Conservation (phyloP, 1,140 invertebrate genomes). For the Drosophila mayri region DNA sequence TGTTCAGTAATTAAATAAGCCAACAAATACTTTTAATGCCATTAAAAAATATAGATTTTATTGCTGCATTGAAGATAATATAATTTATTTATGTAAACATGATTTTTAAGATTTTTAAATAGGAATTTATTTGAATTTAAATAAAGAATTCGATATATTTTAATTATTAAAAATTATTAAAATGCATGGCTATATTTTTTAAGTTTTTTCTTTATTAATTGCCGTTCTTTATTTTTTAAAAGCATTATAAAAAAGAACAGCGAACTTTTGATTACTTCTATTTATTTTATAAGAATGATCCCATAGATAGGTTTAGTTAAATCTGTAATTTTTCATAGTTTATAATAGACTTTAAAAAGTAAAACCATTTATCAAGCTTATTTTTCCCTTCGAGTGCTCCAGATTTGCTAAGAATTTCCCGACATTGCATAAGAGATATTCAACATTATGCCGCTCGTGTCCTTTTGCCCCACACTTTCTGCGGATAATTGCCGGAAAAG, state of each 20-base stretch:
- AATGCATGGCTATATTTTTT: too few relatives aligned
- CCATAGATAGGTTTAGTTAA: neutral
- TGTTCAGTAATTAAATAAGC: neutral
- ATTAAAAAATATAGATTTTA: neutral
- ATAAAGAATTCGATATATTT: too few relatives aligned
- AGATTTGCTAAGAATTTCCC: conserved; percentile 12
- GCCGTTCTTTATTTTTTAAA: too few relatives aligned
- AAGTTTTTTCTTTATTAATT: too few relatives aligned
- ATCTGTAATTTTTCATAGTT: neutral
- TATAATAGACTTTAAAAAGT: neutral
- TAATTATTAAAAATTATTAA: too few relatives aligned
- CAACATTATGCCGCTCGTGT: neutral
- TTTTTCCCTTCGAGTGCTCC: neutral
- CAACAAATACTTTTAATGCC: neutral
- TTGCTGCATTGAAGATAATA: neutral
- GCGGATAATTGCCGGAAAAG: conserved; percentile 71
- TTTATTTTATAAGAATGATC: neutral
- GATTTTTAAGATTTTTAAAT: neutral
- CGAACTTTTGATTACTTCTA: too few relatives aligned
- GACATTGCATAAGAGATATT: neutral
- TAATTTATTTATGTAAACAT: neutral
- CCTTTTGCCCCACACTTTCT: conserved; percentile 6
- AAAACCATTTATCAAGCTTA: neutral
- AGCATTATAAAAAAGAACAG: too few relatives aligned
- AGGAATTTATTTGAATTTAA: too few relatives aligned